Conservation (phyloP, 2,113 vertebrate genomes). For the Thamnophis sirtalis region DNA sequence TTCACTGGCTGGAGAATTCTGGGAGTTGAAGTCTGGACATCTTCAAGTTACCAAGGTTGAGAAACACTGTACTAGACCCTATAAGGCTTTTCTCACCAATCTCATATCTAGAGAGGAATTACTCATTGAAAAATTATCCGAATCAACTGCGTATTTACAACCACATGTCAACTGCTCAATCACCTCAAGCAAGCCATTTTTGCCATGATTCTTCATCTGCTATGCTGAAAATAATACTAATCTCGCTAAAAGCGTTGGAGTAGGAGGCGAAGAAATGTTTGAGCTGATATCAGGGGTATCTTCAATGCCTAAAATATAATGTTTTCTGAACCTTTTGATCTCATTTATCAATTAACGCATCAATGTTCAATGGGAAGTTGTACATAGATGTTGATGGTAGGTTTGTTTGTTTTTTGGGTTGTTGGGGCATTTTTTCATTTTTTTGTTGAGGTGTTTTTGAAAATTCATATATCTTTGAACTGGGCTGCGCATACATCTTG, state of each 20-base stretch:
- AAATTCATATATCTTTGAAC: background rate
- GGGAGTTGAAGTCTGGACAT: no score
- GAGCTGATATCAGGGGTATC: background rate
- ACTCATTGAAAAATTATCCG: conserved; percentile 18
- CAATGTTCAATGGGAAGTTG: background rate
- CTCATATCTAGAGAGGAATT: conserved; percentile 1
- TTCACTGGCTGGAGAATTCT: no score
- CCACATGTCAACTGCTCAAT: background rate
- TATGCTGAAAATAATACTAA: background rate
- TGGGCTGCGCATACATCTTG: background rate
- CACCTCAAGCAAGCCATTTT: background rate
- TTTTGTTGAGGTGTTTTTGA: background rate
- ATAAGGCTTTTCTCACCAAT: conserved; percentile 43
- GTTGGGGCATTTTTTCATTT: background rate
- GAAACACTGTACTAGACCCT: background rate
- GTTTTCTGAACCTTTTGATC: background rate
- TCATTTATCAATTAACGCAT: background rate
- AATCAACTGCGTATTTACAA: background rate
- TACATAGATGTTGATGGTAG: background rate
- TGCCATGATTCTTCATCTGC: background rate
- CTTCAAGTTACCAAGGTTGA: no score
- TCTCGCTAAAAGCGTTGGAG: background rate
- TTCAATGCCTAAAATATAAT: background rate
- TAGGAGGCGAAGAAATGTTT: background rate
- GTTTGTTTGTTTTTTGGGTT: background rate